Evolutionary conservation across 1,140 invertebrate genomes (phyloP).

Genomic region (Maconellicoccus hirsutus): DNA sequence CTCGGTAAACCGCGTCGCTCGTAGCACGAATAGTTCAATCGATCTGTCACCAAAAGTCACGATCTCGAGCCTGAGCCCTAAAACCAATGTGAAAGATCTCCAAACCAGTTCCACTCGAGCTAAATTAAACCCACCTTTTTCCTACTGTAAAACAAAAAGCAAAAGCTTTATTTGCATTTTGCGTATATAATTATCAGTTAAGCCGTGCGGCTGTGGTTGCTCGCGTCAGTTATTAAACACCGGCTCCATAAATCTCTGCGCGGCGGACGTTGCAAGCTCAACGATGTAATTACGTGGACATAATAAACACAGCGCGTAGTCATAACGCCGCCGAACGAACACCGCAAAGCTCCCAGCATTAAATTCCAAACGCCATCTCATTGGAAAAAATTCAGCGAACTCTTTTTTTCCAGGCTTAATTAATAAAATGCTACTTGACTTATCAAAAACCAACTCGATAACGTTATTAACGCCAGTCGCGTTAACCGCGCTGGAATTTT

Average conservation of each 20-base stretch:
- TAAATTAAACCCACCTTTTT: too few relatives aligned
- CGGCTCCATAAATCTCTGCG: conserved; percentile 1
- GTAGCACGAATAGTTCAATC: too few relatives aligned
- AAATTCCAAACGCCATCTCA: not conserved
- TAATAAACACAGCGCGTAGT: not conserved
- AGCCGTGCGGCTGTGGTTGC: not conserved
- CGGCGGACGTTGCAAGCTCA: not conserved
- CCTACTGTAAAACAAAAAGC: not conserved
- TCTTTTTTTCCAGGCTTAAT: not conserved
- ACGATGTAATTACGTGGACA: not conserved
- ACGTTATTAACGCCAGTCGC: too few relatives aligned
- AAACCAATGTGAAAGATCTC: too few relatives aligned
- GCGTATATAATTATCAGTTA: not conserved
- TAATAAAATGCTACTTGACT: not conserved
- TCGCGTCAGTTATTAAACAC: not conserved
- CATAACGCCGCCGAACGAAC: not conserved
- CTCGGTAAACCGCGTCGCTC: too few relatives aligned
- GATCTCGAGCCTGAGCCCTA: too few relatives aligned
- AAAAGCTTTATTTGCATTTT: not conserved
- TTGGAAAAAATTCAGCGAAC: not conserved
- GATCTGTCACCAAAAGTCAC: too few relatives aligned
- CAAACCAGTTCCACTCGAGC: too few relatives aligned
- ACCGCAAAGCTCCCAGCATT: not conserved
- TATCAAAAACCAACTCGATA: not conserved
- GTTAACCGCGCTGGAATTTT: too few relatives aligned